Base-by-base conservation (phyloP, 2,888 invertebrate species). In the Carterocephalus palaemon region DNA sequence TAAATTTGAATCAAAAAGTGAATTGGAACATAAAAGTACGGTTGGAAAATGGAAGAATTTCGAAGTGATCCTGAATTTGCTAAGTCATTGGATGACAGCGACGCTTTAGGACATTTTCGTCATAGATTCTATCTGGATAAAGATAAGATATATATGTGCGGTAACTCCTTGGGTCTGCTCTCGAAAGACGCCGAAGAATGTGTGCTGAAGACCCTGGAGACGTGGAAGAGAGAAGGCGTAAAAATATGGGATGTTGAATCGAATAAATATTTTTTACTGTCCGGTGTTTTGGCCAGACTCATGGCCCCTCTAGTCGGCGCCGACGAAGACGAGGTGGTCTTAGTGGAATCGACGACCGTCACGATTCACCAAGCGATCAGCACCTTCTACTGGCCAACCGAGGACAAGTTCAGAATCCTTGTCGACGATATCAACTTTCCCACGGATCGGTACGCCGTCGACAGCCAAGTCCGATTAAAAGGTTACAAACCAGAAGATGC, bases 381-480 rank as follows among this genome's bases (percentile, higher is more conserved):
- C 46, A 82, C 83, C 0, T 74, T 83, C 29, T 84, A 83, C 42
- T 73, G 75, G 46, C 84, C 84, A 1, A 74, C 68, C 2, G 57
- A 57, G 28, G 51, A 59, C 0, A 72, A 57, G 24, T 82, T 74
- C 54, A 84, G 79, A 61, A 81, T 84, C 36, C 47, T 84, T 0
- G 73, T 83, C 0, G 84, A 84, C 22, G 63, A 84, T 34, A 57
- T 81, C 0, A 84, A 84, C 41, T 84, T 84, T 23, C 74, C 84
- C 0, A 80, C 83, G 0, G 83, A 84, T 43, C 65, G 75, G 13
- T 84, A 83, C 46, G 84, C 78, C 3, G 64, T 83, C 0, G 83
- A 84, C 32, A 73, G 83, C 36, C 80, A 81, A 57, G 77, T 84
- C 0, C 65, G 66, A 51, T 47, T 84, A 1, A 74, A 73, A 43